Percentiles rank a stretch among this genome's conserved stretches.
Evolutionary conservation across 2,797 vertebrate genomes (phyloP).

Genomic region (Etheostoma perlongum): DNA sequence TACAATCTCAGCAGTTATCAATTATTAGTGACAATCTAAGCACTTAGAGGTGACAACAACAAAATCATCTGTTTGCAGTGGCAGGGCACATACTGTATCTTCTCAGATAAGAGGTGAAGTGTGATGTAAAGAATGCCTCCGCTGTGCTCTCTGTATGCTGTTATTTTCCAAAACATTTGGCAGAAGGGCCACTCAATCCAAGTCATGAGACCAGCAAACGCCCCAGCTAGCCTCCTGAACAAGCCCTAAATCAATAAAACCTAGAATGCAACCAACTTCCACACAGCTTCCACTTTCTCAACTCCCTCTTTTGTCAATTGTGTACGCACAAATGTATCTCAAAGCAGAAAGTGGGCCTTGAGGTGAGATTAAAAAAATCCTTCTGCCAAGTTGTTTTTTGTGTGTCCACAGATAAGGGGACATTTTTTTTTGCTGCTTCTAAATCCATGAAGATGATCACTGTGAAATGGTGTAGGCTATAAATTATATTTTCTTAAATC

Average conservation of each 20-base stretch:
- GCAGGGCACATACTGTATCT: neutral
- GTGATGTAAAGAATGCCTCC: constrained; percentile 42
- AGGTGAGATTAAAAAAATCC: neutral
- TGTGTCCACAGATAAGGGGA: neutral
- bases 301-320: neutral
- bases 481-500: neutral
- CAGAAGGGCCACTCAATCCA: constrained; percentile 50
- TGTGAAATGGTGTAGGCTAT: too few relatives aligned
- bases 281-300: neutral
- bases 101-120: constrained; percentile 25
- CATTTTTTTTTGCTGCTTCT: neutral
- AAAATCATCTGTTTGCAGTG: neutral
- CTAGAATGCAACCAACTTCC: constrained; percentile 24
- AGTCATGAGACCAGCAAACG: constrained; percentile 66
- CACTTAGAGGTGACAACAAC: neutral
- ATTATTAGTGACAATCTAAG: neutral
- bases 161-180: constrained; percentile 62
- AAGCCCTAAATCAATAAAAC: constrained; percentile 55
- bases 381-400: neutral
- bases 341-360: constrained; percentile 10
- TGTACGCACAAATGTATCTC: neutral
- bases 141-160: constrained; percentile 33
- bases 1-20: neutral
- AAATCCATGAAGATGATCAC: neutral
- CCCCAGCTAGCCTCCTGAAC: constrained; percentile 27